Percentiles rank a stretch among this genome's conserved stretches.
These are phyloP conservation scores for Neodiprion pinetum DNA, from an alignment of 1,140 invertebrate genomes.

Conservation along the genomic window DNA sequence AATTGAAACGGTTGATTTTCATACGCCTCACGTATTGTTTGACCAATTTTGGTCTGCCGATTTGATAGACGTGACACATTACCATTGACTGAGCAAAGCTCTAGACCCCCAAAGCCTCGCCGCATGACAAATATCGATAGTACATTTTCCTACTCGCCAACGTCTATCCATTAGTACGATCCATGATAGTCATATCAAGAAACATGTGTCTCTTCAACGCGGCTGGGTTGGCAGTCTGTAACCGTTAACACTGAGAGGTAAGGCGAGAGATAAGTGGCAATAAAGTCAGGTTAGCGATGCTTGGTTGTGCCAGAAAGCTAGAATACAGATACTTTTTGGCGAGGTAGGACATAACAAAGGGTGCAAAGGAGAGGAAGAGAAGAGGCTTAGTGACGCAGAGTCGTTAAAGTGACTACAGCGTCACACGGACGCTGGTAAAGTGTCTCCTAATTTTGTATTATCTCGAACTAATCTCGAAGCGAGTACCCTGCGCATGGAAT, in stretches of 20 bases:
- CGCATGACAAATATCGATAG: no score
- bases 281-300: neutral
- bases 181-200: no score
- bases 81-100: no score
- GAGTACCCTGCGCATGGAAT: no score
- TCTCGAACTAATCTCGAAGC: neutral
- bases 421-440: neutral
- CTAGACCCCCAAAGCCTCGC: no score
- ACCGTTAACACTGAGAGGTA: neutral
- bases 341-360: neutral
- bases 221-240: neutral
- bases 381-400: neutral
- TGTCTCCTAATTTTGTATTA: neutral
- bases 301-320: neutral
- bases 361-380: neutral
- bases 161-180: no score
- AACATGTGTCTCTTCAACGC: no score
- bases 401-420: neutral
- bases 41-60: no score
- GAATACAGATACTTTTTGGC: neutral
- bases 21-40: no score
- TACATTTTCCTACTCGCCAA: no score
- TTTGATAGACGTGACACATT: no score
- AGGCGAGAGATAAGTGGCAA: conserved; percentile 1
- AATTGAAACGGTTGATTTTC: no score